Base-by-base conservation (phyloP, 2,797 vertebrate species). In the Oreochromis mossambicus region DNA sequence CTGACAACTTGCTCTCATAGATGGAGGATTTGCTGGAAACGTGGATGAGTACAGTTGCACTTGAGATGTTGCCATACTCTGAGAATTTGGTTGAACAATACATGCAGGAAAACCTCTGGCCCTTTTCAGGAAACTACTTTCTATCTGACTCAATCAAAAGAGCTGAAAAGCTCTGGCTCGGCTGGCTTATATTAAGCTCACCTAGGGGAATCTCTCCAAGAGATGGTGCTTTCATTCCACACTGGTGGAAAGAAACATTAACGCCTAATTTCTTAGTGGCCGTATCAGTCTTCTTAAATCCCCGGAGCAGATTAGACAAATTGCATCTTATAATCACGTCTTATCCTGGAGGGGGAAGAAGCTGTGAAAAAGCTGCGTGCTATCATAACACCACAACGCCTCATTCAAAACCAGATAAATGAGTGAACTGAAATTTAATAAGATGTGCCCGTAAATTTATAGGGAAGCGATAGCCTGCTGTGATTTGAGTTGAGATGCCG, bases 221-320 rank as follows among this genome's bases (percentile, higher is more conserved):
- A 94, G 93, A 92, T 85, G 46, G 34, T 88, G 86, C 86, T 92
- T 93, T 91, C 55, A 56, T 83, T 92, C 82, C 75, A 68, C 13
- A 83, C 70, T 56, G 76, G 58, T 77, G 80, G 84, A 91, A 85
- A 82, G 78, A 92, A 90, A 93, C 85, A 89, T 89, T 88, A 92
- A 88, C 89, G 87, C 73, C 70, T 94, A 93, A 95, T 94, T 91
- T 94, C 89, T 90, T 34, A 83, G 85, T 91, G 87, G 93, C 89
- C 81, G 46, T 94, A 94, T 94, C 92, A 93, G 86, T 91, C 86
- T 88, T 81, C 89, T 93, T 89, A 94, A 95, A 94, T 92, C 91
- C 94, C 85, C 80, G 21, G 79, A 88, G 89, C 86, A 94, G 92
- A 95, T 95, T 93, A 95, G 84, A 92, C 88, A 91, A 94, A 94